A percentile compares a stretch with the other conserved stretches of the same genome.
phyloP scores from a whole-genome alignment of 2,113 vertebrate genomes.

The Eurypyga helias region DNA sequence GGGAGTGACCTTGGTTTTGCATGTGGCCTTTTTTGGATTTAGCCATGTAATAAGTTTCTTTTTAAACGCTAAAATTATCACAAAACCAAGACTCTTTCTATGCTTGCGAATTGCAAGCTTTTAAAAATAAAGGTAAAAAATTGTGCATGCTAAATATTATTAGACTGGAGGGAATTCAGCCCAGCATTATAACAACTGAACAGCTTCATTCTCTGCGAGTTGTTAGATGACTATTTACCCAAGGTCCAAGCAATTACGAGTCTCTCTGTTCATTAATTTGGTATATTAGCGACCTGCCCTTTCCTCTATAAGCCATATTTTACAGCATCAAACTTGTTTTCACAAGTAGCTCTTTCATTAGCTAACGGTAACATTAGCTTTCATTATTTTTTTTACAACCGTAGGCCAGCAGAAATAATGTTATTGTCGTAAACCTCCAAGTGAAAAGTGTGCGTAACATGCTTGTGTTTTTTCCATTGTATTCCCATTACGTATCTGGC shows the following conservation, averaged over 20 bases:
- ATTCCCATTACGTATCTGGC: background rate
- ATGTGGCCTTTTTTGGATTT: background rate
- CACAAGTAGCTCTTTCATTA: background rate
- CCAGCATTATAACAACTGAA: background rate
- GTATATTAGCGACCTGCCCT: background rate
- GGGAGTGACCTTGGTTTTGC: background rate
- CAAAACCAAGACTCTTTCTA: background rate
- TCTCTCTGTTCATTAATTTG: background rate
- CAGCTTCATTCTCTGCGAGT: background rate
- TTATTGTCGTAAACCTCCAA: background rate
- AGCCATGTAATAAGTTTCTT: background rate
- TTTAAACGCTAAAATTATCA: background rate
- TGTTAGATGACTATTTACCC: background rate
- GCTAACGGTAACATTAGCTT: background rate
- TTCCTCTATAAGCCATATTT: background rate
- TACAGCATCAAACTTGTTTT: background rate
- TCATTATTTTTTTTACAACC: background rate
- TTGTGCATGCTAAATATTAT: background rate
- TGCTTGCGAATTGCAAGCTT: background rate
- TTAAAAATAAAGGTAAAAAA: background rate
- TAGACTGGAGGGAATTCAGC: background rate
- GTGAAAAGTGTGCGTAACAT: background rate
- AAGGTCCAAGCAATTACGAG: background rate
- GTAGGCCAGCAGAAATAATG: background rate
- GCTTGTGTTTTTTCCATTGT: background rate